These are phyloP conservation scores for Cricetomys ansorgei DNA, from an alignment of 2,113 vertebrate species.

Conservation along the genomic window DNA sequence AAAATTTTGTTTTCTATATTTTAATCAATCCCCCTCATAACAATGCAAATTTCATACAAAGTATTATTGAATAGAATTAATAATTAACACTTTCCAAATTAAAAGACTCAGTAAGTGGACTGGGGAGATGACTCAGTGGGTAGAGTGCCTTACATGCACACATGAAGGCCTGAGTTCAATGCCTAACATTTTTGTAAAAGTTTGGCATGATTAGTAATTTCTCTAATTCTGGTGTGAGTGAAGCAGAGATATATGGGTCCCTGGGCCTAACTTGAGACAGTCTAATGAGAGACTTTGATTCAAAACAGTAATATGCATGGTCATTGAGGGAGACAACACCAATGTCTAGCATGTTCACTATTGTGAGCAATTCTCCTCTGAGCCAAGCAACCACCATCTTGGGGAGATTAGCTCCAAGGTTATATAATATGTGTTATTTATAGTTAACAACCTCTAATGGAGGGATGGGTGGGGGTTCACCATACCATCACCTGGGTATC, in stretches of 20 bases:
- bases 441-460: too few relatives aligned
- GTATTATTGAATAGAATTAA: constrained; percentile 22
- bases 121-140: background rate
- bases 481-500: background rate
- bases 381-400: background rate
- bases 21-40: background rate
- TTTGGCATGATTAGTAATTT: background rate
- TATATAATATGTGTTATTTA: too few relatives aligned
- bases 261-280: too few relatives aligned
- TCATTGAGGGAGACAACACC: too few relatives aligned
- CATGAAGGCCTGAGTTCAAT: background rate
- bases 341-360: background rate
- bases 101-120: background rate
- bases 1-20: background rate
- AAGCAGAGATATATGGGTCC: background rate
- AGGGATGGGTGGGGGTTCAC: background rate
- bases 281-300: background rate
- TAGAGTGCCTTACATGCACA: background rate
- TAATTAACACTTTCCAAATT: background rate
- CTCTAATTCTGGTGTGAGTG: background rate
- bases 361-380: background rate
- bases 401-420: too few relatives aligned
- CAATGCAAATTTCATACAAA: background rate
- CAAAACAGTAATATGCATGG: background rate
- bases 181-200: too few relatives aligned